These are phyloP conservation scores for Crax fasciolata DNA, from an alignment of 2,797 vertebrate species.

Conservation along the genomic window DNA sequence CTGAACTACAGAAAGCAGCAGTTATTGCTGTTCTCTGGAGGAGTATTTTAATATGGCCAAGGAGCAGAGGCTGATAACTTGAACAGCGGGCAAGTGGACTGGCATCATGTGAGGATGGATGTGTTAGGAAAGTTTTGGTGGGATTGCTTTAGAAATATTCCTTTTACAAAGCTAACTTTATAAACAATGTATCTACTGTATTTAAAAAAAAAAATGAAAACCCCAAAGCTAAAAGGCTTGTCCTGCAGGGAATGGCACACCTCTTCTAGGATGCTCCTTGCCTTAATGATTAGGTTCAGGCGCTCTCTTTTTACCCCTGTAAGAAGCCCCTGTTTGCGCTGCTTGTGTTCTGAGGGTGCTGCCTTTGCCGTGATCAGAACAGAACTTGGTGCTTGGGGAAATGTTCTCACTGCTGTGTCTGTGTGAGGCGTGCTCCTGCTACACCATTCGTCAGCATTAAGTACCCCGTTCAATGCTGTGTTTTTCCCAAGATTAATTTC, in stretches of 20 bases:
- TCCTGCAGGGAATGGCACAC: not conserved
- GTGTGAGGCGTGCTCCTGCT: not conserved
- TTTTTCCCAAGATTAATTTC: not conserved
- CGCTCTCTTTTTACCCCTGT: too few relatives aligned
- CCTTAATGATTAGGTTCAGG: not conserved
- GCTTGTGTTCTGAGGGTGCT: not conserved
- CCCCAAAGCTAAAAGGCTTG: not conserved
- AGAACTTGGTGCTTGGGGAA: not conserved
- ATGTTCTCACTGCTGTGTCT: not conserved
- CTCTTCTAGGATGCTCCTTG: not conserved
- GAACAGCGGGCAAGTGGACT: not conserved
- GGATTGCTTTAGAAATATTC: not conserved
- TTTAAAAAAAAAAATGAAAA: not conserved
- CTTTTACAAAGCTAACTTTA: not conserved
- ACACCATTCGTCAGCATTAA: not conserved
- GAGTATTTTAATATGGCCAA: not conserved
- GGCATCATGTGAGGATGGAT: fast-evolving
- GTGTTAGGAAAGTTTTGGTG: not conserved
- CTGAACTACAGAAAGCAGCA: not conserved
- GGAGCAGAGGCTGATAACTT: not conserved
- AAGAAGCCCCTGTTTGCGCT: too few relatives aligned
- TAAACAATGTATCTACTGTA: not conserved
- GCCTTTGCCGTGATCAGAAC: not conserved
- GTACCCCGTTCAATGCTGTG: not conserved
- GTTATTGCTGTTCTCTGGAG: not conserved